phyloP scores from a whole-genome alignment of 1,140 invertebrate genomes.

The Lepidotrigona ventralis region DNA sequence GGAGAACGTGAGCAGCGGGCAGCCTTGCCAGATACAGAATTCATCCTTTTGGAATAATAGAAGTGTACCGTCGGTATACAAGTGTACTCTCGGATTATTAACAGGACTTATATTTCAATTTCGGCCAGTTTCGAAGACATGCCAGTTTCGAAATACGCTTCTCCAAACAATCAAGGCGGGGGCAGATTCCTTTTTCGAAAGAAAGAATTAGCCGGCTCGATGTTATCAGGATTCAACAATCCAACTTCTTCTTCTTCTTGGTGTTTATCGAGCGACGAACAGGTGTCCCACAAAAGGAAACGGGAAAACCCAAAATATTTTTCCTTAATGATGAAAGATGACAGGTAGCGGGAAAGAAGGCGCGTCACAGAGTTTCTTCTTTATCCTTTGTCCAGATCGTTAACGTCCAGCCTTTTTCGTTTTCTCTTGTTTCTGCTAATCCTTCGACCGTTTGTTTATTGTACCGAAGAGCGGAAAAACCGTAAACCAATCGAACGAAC shows the following conservation, averaged over 20 bases:
- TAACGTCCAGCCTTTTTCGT: neutral
- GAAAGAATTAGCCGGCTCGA: neutral
- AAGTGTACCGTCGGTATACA: neutral
- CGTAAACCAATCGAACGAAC: conserved; percentile 43
- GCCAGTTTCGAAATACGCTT: no score
- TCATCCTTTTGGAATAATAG: neutral
- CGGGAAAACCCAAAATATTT: conserved; percentile 31
- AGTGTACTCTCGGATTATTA: neutral
- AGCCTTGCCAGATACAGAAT: neutral
- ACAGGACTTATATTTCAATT: neutral
- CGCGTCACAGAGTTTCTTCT: neutral
- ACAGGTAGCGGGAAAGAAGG: neutral
- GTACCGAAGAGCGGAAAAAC: conserved; percentile 27
- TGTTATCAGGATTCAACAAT: conserved; percentile 23
- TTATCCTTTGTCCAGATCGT: neutral
- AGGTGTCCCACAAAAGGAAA: conserved; percentile 25
- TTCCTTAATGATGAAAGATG: conserved; percentile 20
- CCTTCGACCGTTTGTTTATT: conserved; percentile 34
- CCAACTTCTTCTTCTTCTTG: neutral
- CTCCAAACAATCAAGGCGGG: neutral
- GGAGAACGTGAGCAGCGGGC: neutral
- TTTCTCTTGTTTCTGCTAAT: neutral
- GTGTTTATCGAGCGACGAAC: conserved; percentile 13
- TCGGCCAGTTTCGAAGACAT: no score
- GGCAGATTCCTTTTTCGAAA: neutral